These are phyloP conservation scores for Acrossocheilus wenchowensis DNA, from an alignment of 2,797 vertebrate genomes.

Conservation along the genomic window DNA sequence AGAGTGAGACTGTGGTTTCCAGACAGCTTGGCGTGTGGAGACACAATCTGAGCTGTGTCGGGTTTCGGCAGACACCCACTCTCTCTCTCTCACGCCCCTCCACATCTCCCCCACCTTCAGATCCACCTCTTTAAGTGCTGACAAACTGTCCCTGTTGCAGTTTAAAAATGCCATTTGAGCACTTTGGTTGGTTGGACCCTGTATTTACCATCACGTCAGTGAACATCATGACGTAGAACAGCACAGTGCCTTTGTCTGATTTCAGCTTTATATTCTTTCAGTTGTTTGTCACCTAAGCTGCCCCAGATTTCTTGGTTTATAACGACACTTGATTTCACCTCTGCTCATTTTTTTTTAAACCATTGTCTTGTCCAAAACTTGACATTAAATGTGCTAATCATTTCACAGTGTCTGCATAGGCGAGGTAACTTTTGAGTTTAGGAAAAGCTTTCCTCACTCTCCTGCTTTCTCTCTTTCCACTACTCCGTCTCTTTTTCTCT, in stretches of 20 bases:
- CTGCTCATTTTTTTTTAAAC: background rate
- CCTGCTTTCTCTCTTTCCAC: slow-evolving; percentile 3
- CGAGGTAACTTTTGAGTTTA: slow-evolving; percentile 5
- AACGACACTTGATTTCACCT: background rate
- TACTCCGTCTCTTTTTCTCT: background rate
- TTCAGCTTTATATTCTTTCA: slow-evolving; percentile 8
- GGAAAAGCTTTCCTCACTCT: background rate
- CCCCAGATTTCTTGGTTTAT: background rate
- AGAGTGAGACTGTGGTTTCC: slow-evolving; percentile 58
- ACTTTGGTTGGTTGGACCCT: slow-evolving; percentile 8
- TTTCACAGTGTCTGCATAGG: slow-evolving; percentile 7
- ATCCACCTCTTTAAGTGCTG: slow-evolving; percentile 5
- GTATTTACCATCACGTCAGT: background rate
- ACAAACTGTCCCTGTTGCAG: slow-evolving; percentile 6
- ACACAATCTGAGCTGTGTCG: slow-evolving; percentile 70
- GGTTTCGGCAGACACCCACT: slow-evolving; percentile 66
- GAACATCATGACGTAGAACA: background rate
- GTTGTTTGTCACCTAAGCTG: background rate
- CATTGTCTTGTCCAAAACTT: background rate
- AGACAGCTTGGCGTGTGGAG: slow-evolving; percentile 68
- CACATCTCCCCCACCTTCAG: slow-evolving; percentile 4
- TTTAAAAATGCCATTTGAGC: slow-evolving; percentile 14
- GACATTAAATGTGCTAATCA: background rate
- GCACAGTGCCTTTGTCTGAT: background rate
- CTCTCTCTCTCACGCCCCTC: background rate